Evolutionary conservation across 2,888 invertebrate genomes (phyloP).

Genomic region (Poecilus cupreus): DNA sequence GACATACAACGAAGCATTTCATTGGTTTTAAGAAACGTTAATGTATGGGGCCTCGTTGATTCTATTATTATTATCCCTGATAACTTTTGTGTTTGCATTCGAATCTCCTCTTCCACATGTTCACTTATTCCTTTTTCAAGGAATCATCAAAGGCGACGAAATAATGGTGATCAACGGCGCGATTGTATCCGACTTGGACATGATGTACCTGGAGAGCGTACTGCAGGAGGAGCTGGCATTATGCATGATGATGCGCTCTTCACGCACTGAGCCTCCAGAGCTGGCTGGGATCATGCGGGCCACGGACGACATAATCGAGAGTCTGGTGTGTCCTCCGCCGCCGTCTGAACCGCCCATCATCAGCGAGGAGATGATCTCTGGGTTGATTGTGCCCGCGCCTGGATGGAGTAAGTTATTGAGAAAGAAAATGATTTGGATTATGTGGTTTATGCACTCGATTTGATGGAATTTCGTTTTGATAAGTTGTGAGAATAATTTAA

Average conservation of each 20-base stretch:
- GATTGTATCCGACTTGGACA: slow-evolving; percentile 97
- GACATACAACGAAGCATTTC: too few relatives aligned
- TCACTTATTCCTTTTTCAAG: slow-evolving; percentile 72
- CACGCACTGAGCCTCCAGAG: slow-evolving; percentile 88
- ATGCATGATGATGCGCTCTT: slow-evolving; percentile 97
- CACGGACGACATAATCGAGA: slow-evolving; percentile 97
- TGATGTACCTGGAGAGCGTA: slow-evolving; percentile 99
- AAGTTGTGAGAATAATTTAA: too few relatives aligned
- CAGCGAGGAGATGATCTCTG: slow-evolving; percentile 96
- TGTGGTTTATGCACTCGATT: neutral
- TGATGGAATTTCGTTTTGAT: too few relatives aligned
- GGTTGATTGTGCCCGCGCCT: slow-evolving; percentile 96
- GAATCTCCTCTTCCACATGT: too few relatives aligned
- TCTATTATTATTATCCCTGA: too few relatives aligned
- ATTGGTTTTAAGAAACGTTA: too few relatives aligned
- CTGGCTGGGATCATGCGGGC: slow-evolving; percentile 86
- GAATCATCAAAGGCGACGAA: slow-evolving; percentile 97
- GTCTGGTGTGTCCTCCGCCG: slow-evolving; percentile 96
- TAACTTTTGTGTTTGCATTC: too few relatives aligned
- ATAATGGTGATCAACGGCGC: slow-evolving; percentile 99
- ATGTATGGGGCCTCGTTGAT: too few relatives aligned
- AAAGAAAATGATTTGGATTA: slow-evolving; percentile 28
- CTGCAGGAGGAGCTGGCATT: slow-evolving; percentile 95
- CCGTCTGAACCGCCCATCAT: slow-evolving; percentile 95
- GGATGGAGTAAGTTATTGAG: slow-evolving; percentile 87